A percentile compares a stretch with the other conserved stretches of the same genome.
phyloP scores from a whole-genome alignment of 2,888 invertebrate genomes.

The Micropterix aruncella region DNA sequence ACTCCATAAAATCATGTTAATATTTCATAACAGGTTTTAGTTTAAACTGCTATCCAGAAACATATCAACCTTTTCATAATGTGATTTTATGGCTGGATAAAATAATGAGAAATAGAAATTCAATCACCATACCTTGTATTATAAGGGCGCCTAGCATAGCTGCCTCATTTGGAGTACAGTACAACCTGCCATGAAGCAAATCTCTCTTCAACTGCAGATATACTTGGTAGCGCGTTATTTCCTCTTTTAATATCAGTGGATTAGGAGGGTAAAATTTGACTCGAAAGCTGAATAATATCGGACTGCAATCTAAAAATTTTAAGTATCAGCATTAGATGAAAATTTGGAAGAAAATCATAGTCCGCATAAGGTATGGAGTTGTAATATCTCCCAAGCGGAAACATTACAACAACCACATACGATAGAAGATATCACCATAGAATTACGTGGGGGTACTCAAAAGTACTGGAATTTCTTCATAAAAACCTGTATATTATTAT shows the following conservation, averaged over 20 bases:
- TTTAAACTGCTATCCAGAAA: constrained; percentile 1
- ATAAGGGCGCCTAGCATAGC: constrained; percentile 83
- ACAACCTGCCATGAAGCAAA: constrained; percentile 84
- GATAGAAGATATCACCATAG: no score
- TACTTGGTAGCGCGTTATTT: constrained; percentile 89
- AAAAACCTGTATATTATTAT: no score
- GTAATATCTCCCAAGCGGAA: no score
- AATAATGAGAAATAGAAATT: no score
- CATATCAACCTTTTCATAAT: background rate
- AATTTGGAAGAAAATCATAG: no score
- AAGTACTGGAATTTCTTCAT: no score
- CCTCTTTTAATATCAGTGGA: constrained; percentile 83
- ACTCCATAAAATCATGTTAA: no score
- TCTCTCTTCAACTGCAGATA: constrained; percentile 90
- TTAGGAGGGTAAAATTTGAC: constrained; percentile 97
- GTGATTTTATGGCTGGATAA: background rate
- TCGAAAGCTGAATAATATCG: constrained; percentile 87
- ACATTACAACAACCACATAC: no score
- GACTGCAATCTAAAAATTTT: constrained; percentile 74
- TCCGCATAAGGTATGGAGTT: no score
- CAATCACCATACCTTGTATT: constrained; percentile 78
- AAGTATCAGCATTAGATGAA: no score
- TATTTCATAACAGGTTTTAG: background rate
- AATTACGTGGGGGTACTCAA: no score
- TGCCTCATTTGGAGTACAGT: constrained; percentile 82